Evolutionary conservation across 2,113 vertebrate species (phyloP).

Genomic region (Oncorhynchus gorbuscha): DNA sequence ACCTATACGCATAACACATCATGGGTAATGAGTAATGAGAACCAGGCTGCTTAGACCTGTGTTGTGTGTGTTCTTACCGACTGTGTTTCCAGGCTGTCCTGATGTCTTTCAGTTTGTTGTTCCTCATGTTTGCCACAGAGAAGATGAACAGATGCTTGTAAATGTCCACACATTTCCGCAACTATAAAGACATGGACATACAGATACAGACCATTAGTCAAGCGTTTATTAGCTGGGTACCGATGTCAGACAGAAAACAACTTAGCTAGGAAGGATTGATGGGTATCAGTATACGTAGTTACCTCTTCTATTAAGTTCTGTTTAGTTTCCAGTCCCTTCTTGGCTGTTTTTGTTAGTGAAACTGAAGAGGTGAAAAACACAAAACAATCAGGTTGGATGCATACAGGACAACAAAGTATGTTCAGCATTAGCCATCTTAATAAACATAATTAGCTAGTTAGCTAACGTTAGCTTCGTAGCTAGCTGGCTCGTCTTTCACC

Average conservation of each 20-base stretch:
- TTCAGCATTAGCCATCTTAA: neutral
- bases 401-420: constrained; percentile 63
- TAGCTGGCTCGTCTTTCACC: constrained; percentile 16
- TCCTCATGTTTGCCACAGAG: constrained; percentile 94
- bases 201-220: no score
- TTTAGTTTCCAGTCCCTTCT: constrained; percentile 86
- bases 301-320: constrained; percentile 91
- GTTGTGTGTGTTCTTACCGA: constrained; percentile 71
- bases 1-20: no score
- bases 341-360: constrained; percentile 87
- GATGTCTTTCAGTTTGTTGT: constrained; percentile 93
- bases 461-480: neutral
- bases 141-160: constrained; percentile 92
- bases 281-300: neutral
- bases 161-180: constrained; percentile 92
- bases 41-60: no score
- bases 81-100: constrained; percentile 96
- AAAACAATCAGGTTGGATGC: neutral
- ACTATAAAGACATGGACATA: constrained; percentile 63
- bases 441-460: neutral
- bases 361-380: constrained; percentile 68
- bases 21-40: no score
- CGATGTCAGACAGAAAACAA: neutral
- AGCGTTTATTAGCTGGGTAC: neutral
- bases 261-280: no score